Percentiles rank a stretch among this genome's conserved stretches.
These are phyloP conservation scores for Caenorhabditis wallacei DNA, from an alignment of 2,888 invertebrate genomes.

Conservation along the genomic window DNA sequence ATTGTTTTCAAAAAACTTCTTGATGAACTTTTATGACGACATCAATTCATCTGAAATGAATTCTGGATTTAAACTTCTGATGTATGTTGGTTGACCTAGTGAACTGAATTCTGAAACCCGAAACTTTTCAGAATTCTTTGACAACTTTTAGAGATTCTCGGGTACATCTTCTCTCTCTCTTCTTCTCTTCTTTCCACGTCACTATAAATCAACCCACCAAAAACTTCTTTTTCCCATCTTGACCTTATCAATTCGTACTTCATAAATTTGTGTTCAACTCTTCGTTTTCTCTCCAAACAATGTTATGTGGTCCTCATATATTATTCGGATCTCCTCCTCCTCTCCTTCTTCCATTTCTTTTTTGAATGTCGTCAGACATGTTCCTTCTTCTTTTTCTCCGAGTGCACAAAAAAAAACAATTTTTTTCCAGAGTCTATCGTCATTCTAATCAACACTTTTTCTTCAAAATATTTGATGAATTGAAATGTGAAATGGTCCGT, in stretches of 20 bases:
- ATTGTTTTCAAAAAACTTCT: constrained; percentile 1
- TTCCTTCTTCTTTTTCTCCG: constrained; percentile 26
- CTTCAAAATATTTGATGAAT: not conserved
- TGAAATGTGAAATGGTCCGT: constrained; percentile 16
- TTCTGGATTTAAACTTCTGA: constrained; percentile 7
- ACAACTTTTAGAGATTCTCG: not conserved
- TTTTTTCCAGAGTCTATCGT: constrained; percentile 20
- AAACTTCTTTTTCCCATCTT: constrained; percentile 10
- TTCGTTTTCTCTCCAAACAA: not conserved
- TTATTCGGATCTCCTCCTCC: constrained; percentile 30
- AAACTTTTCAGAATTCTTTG: constrained; percentile 17
- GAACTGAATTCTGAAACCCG: constrained; percentile 30
- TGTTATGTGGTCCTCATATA: constrained; percentile 31
- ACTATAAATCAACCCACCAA: constrained; percentile 42
- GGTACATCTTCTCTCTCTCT: constrained; percentile 24
- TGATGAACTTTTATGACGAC: not conserved
- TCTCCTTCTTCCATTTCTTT: constrained; percentile 1
- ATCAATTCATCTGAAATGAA: not conserved
- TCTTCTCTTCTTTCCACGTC: constrained; percentile 27
- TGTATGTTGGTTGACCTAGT: constrained; percentile 35
- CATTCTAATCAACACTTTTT: constrained; percentile 8
- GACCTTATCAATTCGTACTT: constrained; percentile 42
- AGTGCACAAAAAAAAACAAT: constrained; percentile 37
- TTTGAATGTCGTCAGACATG: constrained; percentile 45
- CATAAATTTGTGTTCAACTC: constrained; percentile 20